A percentile compares a stretch with the other conserved stretches of the same genome.
Conservation (phyloP, 2,888 invertebrate genomes). For the Tetrapedia diversipes region DNA sequence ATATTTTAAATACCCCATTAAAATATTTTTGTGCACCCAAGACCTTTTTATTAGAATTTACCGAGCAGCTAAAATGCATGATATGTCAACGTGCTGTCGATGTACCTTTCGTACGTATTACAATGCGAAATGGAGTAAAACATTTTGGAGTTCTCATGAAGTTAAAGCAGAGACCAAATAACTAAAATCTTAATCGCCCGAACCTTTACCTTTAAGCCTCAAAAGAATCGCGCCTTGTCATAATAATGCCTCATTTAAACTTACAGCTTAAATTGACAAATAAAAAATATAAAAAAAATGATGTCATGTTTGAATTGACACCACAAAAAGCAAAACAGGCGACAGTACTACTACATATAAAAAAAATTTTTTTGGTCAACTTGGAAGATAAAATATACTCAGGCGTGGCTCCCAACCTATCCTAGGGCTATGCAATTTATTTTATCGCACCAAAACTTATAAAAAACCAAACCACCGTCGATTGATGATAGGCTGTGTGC, state of each 20-base stretch:
- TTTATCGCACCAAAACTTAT: slow-evolving; percentile 79
- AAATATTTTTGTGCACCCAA: slow-evolving; percentile 10
- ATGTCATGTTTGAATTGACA: slow-evolving; percentile 80
- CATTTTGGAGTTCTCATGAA: slow-evolving; percentile 7
- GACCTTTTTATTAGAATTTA: slow-evolving; percentile 7
- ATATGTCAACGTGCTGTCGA: slow-evolving; percentile 2
- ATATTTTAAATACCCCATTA: background rate
- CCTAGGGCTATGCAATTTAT: slow-evolving; percentile 81
- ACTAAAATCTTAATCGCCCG: slow-evolving; percentile 76
- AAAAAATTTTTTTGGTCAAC: slow-evolving; percentile 80
- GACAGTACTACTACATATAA: slow-evolving; percentile 75
- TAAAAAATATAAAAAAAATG: slow-evolving; percentile 77
- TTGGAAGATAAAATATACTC: slow-evolving; percentile 80
- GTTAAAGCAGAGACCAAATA: slow-evolving; percentile 78
- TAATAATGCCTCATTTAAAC: slow-evolving; percentile 82
- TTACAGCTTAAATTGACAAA: slow-evolving; percentile 82
- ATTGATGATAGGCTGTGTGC: slow-evolving; percentile 81
- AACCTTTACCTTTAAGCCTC: slow-evolving; percentile 76
- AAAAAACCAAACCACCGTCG: slow-evolving; percentile 74
- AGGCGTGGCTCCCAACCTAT: slow-evolving; percentile 78
- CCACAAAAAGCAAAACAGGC: slow-evolving; percentile 77
- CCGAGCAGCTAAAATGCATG: background rate
- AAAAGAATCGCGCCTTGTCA: slow-evolving; percentile 77
- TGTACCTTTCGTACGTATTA: slow-evolving; percentile 5
- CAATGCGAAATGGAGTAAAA: background rate